phyloP scores from a whole-genome alignment of 2,113 vertebrate genomes.

The Cervus canadensis region DNA sequence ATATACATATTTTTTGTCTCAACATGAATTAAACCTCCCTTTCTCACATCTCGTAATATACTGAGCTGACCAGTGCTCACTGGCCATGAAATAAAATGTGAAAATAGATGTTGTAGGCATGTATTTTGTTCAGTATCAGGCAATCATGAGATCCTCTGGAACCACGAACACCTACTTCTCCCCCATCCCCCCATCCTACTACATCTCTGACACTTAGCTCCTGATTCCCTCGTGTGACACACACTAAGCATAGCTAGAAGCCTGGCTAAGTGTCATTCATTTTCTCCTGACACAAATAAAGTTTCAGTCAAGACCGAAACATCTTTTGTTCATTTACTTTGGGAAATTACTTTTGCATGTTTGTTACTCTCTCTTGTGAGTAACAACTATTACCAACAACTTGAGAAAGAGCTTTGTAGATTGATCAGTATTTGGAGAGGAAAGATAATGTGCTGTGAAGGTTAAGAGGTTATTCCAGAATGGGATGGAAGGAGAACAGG shows the following conservation, averaged over 20 bases:
- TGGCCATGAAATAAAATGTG: conserved; percentile 56
- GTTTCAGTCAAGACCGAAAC: neutral
- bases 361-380: neutral
- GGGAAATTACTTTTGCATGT: neutral
- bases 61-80: conserved; percentile 35
- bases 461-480: neutral
- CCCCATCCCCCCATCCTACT: neutral
- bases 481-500: neutral
- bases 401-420: conserved; percentile 9
- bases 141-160: neutral
- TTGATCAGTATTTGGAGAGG: neutral
- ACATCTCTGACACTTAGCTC: neutral
- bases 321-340: neutral
- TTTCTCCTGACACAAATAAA: neutral
- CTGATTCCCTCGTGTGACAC: neutral
- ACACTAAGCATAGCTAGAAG: neutral
- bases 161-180: neutral
- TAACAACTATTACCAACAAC: conserved; percentile 10
- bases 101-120: conserved; percentile 48
- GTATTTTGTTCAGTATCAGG: conserved; percentile 53
- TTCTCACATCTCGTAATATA: neutral
- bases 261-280: neutral
- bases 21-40: conserved; percentile 24
- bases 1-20: conserved; percentile 22
- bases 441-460: neutral